Evolutionary conservation across 2,888 invertebrate genomes (phyloP), one percentile per base, ranked within the genome.

Genomic region (Diaphora mendica): DNA sequence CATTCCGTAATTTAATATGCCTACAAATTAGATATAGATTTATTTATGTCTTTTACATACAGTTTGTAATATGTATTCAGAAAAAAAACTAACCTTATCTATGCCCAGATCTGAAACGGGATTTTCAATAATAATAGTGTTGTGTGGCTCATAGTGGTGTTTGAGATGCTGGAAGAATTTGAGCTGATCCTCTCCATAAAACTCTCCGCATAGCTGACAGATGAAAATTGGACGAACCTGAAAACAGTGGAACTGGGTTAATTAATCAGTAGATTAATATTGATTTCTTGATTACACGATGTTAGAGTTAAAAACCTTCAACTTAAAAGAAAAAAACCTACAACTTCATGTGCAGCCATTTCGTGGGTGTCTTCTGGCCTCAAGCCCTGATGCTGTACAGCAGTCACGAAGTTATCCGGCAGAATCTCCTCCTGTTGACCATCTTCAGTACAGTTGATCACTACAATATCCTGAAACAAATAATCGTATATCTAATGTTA

Each of bases 111-210:
- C 94, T 0, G 91, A 82, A n/a, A 94, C 95, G 0, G 91, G 95
- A 87, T 92, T 93, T 79, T 95, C 95, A 0, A 95, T 93, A 77
- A 95, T 94, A 75, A 94, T 92, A 72, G 90, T 85, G 66, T 85
- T 83, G 68, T 94, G 95, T 0, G 97, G 97, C 89, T 98, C 98
- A 90, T 98, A 98, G 88, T 98, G 98, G 75, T 97, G 96, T 91
- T 98, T 98, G 13, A 99, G 95, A 89, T 99, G 98, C 74, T 98
- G 97, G 92, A 97, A 98, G 94, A 98, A 98, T 87, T 97, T 97
- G 30, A 98, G 91, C 89, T 99, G 98, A 77, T 97, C 97, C 48
- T 96, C 95, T 13, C 95, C 96, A 87, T 97, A 97, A 81, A 96
- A 96, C 79, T 96, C 97, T n/a, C 97, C 97, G 89, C 98, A 99